Percentiles rank a stretch among this genome's conserved stretches.
Evolutionary conservation across 2,113 vertebrate genomes (phyloP).

Genomic region (Cervus canadensis): DNA sequence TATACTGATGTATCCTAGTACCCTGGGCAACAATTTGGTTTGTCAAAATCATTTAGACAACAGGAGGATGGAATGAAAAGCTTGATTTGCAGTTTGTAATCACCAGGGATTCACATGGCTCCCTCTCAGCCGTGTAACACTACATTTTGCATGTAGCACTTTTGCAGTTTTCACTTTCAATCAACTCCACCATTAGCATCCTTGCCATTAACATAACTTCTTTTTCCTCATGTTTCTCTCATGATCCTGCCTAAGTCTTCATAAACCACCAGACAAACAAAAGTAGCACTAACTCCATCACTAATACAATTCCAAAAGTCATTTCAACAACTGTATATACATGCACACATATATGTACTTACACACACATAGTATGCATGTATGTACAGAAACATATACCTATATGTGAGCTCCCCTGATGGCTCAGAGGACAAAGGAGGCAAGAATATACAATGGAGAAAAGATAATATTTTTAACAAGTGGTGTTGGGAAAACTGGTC

Average conservation of each 20-base stretch:
- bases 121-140: rapidly evolving
- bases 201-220: background rate
- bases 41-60: background rate
- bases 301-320: rapidly evolving
- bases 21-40: background rate
- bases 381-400: background rate
- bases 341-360: background rate
- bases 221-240: background rate
- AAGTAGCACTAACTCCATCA: background rate
- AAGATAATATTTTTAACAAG: too few relatives aligned
- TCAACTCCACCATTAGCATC: too few relatives aligned
- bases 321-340: background rate
- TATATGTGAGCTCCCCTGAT: background rate
- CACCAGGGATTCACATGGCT: background rate
- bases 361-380: background rate
- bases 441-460: too few relatives aligned
- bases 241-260: background rate
- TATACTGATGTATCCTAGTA: background rate
- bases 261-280: background rate
- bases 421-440: background rate
- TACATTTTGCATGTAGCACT: background rate
- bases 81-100: background rate
- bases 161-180: background rate
- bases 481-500: too few relatives aligned
- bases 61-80: background rate